These are phyloP conservation scores for Rhagoletis zephyria DNA, from an alignment of 1,140 invertebrate species.

Conservation along the genomic window DNA sequence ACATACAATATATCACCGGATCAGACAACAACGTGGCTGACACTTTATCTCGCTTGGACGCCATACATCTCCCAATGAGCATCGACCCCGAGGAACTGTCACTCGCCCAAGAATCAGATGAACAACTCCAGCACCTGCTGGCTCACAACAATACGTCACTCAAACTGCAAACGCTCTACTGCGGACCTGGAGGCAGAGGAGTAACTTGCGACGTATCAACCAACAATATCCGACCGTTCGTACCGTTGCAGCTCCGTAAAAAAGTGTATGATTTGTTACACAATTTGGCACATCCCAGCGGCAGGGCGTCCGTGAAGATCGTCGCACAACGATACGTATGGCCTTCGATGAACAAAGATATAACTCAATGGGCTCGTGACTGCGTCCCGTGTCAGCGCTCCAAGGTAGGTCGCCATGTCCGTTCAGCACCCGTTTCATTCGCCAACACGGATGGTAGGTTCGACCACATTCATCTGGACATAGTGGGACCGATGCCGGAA, in stretches of 20 bases:
- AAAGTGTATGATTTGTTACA: too few relatives aligned
- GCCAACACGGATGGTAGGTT: not conserved
- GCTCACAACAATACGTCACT: too few relatives aligned
- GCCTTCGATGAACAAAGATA: not conserved
- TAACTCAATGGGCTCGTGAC: not conserved
- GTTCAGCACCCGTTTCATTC: not conserved
- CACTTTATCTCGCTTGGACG: not conserved
- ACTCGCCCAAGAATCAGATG: not conserved
- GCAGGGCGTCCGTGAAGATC: not conserved
- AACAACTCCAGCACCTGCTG: too few relatives aligned
- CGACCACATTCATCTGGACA: not conserved
- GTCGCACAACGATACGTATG: not conserved
- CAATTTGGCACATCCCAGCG: not conserved
- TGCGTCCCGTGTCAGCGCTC: not conserved
- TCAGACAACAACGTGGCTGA: not conserved
- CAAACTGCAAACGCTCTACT: too few relatives aligned
- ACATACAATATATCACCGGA: not conserved
- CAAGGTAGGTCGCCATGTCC: not conserved
- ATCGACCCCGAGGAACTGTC: not conserved
- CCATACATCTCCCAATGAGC: not conserved
- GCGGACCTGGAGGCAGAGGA: too few relatives aligned
- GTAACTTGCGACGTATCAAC: too few relatives aligned
- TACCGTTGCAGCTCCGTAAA: too few relatives aligned
- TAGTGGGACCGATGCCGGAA: too few relatives aligned
- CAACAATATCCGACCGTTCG: too few relatives aligned